Base-by-base conservation (phyloP, 1,140 invertebrate species). In the Polypedilum pembai region DNA sequence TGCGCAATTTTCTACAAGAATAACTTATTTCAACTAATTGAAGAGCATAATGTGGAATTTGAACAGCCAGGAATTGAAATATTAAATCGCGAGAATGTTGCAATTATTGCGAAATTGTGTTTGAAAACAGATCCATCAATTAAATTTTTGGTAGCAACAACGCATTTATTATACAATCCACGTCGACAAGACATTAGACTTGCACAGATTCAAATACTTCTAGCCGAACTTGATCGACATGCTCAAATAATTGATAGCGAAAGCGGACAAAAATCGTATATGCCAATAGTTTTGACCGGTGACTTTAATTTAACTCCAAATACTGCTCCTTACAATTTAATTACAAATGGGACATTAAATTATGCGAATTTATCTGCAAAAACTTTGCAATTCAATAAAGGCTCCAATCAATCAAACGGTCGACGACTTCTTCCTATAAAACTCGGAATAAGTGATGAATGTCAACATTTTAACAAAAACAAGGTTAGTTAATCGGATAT, bases 131-230 rank as follows among this genome's bases (percentile, higher is more conserved):
- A 80, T 73, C 84, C 84, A 1, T 73, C 80, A 0, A 83, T 82
- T 7, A 82, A 88, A 20, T 81, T 95, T 73, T 86, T 93, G 33
- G 86, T 98, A 0, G 94, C 93, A 5, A 98, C 94, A 3, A 98
- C 96, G 0, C 96, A 98, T 84, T 84, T 98, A n/a, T 83, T 98
- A 7, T 98, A 92, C 80, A 98, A 98, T 85, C 94, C 94, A 0
- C 89, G 84, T 78, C 83, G 96, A 33, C 88, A 91, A 21, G 95
- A 98, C 82, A 88, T 98, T 0, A 89, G 95, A 78, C 83, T 97
- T 17, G 94, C 93, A 0, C 96, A 98, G 83, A 83, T 88, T 20
- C 87, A 91, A 78, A 79, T 94, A 56, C 82, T 98, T 3, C 83
- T 98, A 15, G 88, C 91, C 0, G 93, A 96, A 83, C 84, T 98